A percentile compares a stretch with the other conserved stretches of the same genome.
phyloP scores from a whole-genome alignment of 2,888 invertebrate species.

The Eutolmus rufibarbis region DNA sequence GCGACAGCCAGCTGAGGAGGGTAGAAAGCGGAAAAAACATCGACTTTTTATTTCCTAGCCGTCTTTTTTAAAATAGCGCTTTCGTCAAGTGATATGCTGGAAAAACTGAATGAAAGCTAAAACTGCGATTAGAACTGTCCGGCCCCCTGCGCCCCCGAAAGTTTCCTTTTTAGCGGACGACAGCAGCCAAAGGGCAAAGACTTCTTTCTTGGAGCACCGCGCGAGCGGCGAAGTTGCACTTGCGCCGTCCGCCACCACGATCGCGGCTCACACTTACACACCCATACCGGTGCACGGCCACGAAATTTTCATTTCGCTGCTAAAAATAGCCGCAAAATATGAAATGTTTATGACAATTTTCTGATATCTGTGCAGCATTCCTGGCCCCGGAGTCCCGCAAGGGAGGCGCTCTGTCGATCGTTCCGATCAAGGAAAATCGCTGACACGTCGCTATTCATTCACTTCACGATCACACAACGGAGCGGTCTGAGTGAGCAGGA shows the following conservation, averaged over 20 bases:
- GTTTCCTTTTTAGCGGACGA: neutral
- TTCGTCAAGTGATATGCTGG: neutral
- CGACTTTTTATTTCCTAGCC: neutral
- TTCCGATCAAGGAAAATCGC: neutral
- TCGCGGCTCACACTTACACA: neutral
- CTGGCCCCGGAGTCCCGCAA: neutral
- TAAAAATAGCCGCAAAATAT: slow-evolving; percentile 38
- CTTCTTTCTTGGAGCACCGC: neutral
- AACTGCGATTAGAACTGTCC: neutral
- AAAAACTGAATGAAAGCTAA: slow-evolving; percentile 34
- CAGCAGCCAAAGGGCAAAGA: slow-evolving; percentile 28
- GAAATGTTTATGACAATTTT: slow-evolving; percentile 38
- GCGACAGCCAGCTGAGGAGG: neutral
- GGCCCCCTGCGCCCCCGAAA: neutral
- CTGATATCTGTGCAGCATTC: slow-evolving; percentile 21
- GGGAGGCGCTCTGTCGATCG: neutral
- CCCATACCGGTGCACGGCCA: neutral
- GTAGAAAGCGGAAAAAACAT: neutral
- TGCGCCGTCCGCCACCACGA: neutral
- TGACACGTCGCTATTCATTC: neutral
- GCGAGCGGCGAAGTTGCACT: slow-evolving; percentile 6
- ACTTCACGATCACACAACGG: neutral
- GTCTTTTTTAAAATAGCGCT: slow-evolving; percentile 4
- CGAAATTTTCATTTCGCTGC: slow-evolving; percentile 26
- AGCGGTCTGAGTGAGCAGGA: neutral